phyloP scores from a whole-genome alignment of 2,113 vertebrate species.

The Poeciliopsis prolifica region DNA sequence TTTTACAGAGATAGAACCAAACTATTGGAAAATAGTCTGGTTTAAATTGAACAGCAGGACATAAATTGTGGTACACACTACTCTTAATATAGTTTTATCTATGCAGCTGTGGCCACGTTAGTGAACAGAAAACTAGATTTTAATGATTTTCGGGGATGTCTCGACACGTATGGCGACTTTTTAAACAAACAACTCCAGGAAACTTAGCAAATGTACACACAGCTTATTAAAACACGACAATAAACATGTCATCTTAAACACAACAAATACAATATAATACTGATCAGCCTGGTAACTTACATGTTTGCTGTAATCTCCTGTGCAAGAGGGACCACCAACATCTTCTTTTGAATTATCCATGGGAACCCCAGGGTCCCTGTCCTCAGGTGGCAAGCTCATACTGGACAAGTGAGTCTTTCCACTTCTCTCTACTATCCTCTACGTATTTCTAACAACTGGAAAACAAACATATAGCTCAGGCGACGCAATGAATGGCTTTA shows the following conservation, averaged over 20 bases:
- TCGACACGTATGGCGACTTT: no score
- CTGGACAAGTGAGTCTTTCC: conserved; percentile 19
- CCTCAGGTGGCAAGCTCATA: conserved; percentile 60
- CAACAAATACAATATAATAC: neutral
- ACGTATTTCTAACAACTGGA: neutral
- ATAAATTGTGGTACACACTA: no score
- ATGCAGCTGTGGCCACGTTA: no score
- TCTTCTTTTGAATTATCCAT: conserved; percentile 58
- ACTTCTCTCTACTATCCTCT: neutral
- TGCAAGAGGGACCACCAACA: conserved; percentile 18
- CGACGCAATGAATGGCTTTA: neutral
- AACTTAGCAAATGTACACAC: neutral
- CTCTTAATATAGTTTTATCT: no score
- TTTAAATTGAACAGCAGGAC: no score
- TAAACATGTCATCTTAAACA: neutral
- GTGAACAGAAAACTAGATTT: no score
- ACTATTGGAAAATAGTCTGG: neutral
- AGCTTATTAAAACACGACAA: neutral
- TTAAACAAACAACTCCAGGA: no score
- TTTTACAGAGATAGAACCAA: neutral
- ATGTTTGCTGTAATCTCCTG: conserved; percentile 61
- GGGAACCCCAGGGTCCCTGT: conserved; percentile 42
- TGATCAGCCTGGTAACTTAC: conserved; percentile 43
- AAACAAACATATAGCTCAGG: conserved; percentile 2
- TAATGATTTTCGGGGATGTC: no score